Base-by-base conservation (phyloP, 92 coral and sea anemone genomes). In the Anthopleura xanthogrammica region DNA sequence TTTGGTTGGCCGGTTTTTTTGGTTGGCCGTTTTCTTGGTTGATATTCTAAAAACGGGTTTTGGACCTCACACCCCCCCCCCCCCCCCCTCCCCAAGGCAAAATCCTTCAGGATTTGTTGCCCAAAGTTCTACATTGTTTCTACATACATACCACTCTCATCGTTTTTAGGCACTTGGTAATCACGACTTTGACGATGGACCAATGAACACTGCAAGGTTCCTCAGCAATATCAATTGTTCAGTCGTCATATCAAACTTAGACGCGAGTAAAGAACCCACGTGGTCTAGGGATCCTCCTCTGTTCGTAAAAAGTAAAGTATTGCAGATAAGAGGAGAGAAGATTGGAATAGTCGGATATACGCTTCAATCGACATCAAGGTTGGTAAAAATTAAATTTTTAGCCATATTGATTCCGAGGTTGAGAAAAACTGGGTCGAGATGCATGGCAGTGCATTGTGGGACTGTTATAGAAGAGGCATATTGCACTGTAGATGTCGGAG, bases 121-220 rank as follows among this genome's bases (percentile, higher is more conserved):
- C 36, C 36, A 29, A 29, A 29, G 36, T 29, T 29, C 36, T 29
- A 29, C n/a, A 29, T 29, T 29, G 36, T 29, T 29, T 29, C 50
- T 46, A 46, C 50, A 2, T 46, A 62, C 2, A 7, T 19, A 7
- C 11, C 24, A 20, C 29, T 4, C 29, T 20, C 14, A 20, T n/a
- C 70, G 29, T 62, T 65, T 77, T 19, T 74, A 95, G 98, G 75
- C 98, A 29, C 90, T 95, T 50, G 98, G 98, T 55, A 95, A 95
- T 81, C 98, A 95, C 62, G 98, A 95, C 11, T 93, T 95, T 89
- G 98, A 95, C 74, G 93, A 94, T 68, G 98, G 98, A 19, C 89
- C 92, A 9, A 85, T 82, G 41, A 94, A 84, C 85, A 80, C 91
- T 56, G 91, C 91, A 57, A 75, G 93, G 50, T 94, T 93, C 80